Percentiles rank a stretch among this genome's conserved stretches.
Evolutionary conservation across 2,797 vertebrate species (phyloP).

Genomic region (Molossus molossus): DNA sequence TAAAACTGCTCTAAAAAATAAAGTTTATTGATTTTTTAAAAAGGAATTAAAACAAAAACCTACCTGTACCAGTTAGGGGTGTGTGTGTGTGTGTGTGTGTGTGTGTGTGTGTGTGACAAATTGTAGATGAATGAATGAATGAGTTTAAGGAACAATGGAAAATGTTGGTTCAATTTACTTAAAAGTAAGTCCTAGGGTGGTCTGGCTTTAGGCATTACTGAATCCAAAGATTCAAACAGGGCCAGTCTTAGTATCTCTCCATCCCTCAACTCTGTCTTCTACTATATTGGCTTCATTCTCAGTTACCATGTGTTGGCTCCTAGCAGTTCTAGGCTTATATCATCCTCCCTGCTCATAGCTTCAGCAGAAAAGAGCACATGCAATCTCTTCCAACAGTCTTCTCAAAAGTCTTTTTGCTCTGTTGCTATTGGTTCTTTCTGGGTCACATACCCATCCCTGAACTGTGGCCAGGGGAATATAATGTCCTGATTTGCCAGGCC

Average conservation of each 20-base stretch:
- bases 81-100: neutral
- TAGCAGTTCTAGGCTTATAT: neutral
- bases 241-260: neutral
- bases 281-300: neutral
- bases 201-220: neutral
- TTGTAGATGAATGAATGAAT: neutral
- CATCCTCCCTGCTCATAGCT: neutral
- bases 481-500: neutral
- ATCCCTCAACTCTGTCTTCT: neutral
- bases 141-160: constrained; percentile 7
- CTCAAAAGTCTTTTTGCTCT: neutral
- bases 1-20: neutral
- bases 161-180: constrained; percentile 1
- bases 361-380: neutral
- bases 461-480: constrained; percentile 1
- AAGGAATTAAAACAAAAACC: neutral
- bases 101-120: neutral
- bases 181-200: constrained; percentile 25
- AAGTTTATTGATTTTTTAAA: neutral
- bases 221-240: constrained; percentile 12
- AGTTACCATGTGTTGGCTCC: neutral
- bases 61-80: neutral
- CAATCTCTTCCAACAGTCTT: neutral
- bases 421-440: neutral
- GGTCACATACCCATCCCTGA: neutral